Conservation (phyloP, 2,888 invertebrate species). For the Cantharis rustica region DNA sequence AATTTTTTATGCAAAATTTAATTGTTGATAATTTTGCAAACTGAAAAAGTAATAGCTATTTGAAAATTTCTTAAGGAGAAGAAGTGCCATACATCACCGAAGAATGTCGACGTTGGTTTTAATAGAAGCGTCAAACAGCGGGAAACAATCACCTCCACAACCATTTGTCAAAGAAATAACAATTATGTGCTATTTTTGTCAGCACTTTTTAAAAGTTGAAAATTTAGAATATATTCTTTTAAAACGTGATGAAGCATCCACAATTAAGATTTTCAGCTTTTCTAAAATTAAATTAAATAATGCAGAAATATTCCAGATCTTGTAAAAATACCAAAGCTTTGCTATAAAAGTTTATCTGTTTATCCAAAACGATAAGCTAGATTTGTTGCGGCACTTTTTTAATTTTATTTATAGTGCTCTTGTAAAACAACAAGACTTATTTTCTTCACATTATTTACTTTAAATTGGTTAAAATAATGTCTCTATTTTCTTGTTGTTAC, state of each 20-base stretch:
- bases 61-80: not conserved
- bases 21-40: not conserved
- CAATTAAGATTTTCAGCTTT: conserved; percentile 16
- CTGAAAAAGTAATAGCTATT: not conserved
- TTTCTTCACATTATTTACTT: not conserved
- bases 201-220: conserved; percentile 3
- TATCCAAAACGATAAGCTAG: not conserved
- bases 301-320: not conserved
- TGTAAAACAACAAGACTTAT: not conserved
- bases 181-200: conserved; percentile 17
- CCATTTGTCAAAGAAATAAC: conserved; percentile 20
- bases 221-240: conserved; percentile 11
- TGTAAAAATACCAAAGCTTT: conserved; percentile 7
- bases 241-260: conserved; percentile 15
- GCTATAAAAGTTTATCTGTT: not conserved
- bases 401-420: not conserved
- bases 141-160: conserved; percentile 18
- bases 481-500: not conserved
- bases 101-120: conserved; percentile 15
- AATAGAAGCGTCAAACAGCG: conserved; percentile 16
- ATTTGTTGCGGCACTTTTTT: not conserved
- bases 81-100: conserved; percentile 16
- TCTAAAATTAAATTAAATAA: conserved; percentile 8
- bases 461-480: not conserved
- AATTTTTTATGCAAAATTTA: not conserved